Base-by-base conservation (phyloP, 2,113 vertebrate species). In the Ptyas mucosa region DNA sequence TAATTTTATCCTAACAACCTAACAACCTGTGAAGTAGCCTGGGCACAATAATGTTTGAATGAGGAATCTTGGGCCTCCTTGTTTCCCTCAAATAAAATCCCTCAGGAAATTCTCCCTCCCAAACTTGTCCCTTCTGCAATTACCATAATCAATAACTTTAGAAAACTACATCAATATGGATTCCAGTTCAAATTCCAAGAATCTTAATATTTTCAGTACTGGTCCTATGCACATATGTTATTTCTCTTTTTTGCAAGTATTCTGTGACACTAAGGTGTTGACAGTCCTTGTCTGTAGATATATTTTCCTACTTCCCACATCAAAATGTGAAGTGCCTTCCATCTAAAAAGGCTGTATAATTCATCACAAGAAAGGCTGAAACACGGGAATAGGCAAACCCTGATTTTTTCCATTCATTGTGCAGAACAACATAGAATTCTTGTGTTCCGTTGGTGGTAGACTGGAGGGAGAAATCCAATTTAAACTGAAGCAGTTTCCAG, bases 401-500 rank as follows among this genome's bases (percentile, higher is more conserved):
- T 34, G 91, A 43, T 9, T 51, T 21, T 5, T n/a, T 2, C 53
- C 85, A 34, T 2, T 88, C 9, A 46, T 85, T 55, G 34, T 85
- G 14, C 75, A 69, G 58, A 64, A 39, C n/a, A 46, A 92, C 49
- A 55, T 26, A 1, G 57, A 52, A 69, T 7, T 46, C 54, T 85
- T 43, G 6, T 55, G 18, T 24, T 26, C 1, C 39, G 52, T 49
- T 87, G 90, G 81, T 21, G 43, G 39, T 43, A 57, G 43, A 26
- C 2, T 11, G 3, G 85, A 2, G 34, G 55, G 3, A 9, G 1
- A 24, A 91, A 58, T 49, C 52, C 57, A 89, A 92, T 52, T 94
- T 94, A 89, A 93, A 92, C 53, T 6, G 5, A 91, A 89, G 92
- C 54, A 93, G 10, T 92, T 93, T 89, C 55, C 53, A 4, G 88